Evolutionary conservation across 2,888 invertebrate species (phyloP).

Genomic region (Microdon myrmicae): DNA sequence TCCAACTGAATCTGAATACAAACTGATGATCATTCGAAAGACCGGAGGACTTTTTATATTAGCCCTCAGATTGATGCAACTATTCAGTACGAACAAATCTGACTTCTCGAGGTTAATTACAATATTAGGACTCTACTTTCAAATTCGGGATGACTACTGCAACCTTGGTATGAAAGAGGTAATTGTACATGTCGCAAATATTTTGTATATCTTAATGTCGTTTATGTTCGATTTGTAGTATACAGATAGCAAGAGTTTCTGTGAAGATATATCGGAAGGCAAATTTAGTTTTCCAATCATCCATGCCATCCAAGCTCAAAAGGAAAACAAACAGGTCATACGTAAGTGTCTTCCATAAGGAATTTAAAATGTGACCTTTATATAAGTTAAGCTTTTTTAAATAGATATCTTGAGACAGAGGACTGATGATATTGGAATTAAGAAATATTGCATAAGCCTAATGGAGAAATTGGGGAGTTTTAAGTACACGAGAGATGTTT

Average conservation of each 20-base stretch:
- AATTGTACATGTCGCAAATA: slow-evolving; percentile 55
- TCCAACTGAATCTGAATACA: slow-evolving; percentile 94
- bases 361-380: no score
- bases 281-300: slow-evolving; percentile 98
- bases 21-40: slow-evolving; percentile 91
- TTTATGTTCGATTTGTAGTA: slow-evolving; percentile 73
- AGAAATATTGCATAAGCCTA: slow-evolving; percentile 88
- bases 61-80: slow-evolving; percentile 92
- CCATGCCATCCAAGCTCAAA: slow-evolving; percentile 84
- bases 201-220: slow-evolving; percentile 1
- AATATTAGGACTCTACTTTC: slow-evolving; percentile 92
- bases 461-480: slow-evolving; percentile 90
- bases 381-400: slow-evolving; percentile 2
- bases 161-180: slow-evolving; percentile 89
- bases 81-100: slow-evolving; percentile 87
- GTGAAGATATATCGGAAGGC: slow-evolving; percentile 97
- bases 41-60: slow-evolving; percentile 96
- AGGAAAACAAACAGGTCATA: slow-evolving; percentile 82
- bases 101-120: slow-evolving; percentile 86
- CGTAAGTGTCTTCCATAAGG: slow-evolving; percentile 70
- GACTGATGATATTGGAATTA: slow-evolving; percentile 89
- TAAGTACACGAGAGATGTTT: slow-evolving; percentile 80
- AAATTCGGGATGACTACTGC: slow-evolving; percentile 95
- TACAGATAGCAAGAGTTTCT: slow-evolving; percentile 91
- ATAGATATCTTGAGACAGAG: slow-evolving; percentile 89